Base-by-base conservation (phyloP, 2,888 invertebrate species). In the Caenorhabditis sp. region DNA sequence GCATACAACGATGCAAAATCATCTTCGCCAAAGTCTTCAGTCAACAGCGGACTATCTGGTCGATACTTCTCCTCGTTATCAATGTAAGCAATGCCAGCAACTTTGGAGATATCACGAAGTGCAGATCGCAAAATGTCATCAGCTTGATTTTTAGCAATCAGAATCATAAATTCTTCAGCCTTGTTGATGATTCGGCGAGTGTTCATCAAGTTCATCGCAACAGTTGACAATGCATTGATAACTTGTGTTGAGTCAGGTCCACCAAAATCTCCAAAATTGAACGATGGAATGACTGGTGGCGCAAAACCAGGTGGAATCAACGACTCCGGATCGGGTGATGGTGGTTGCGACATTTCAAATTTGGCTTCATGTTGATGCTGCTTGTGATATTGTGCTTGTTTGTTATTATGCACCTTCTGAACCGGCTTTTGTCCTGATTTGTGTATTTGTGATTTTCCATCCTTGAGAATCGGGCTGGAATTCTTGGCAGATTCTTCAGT, bases 171-270 rank as follows among this genome's bases (percentile, higher is more conserved):
- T 53, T 78, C 74, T 31, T 62, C 66, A 27, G 69, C 64, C 36
- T 70, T 74, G 19, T 69, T 63, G 43, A 69, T 58, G 14, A 78
- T 53, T 26, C 64, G 24, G 17, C 64, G 59, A 8, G 78, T 69
- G 57, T 80, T 80, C 61, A 77, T 65, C 62, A 77, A 68, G 59
- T 79, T 77, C 62, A 79, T 58, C 19, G 74, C 74, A 49, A 80
- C 62, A 12, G 77, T 72, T 23, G 69, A 67, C 19, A 79, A 58
- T 14, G 79, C 78, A 14, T 69, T 62, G 27, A 65, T 60, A 17
- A 54, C 55, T 62, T 67, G 63, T 1, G 4, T 24, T 19, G 59
- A 12, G 12, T 24, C 24, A 3, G 59, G 57, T 17, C 57, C 57
- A 36, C 57, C 57, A 58, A 19, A 36, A 6, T 31, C 55, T 3